Conservation (phyloP, 1,140 invertebrate genomes). For the Nasonia vitripennis region DNA sequence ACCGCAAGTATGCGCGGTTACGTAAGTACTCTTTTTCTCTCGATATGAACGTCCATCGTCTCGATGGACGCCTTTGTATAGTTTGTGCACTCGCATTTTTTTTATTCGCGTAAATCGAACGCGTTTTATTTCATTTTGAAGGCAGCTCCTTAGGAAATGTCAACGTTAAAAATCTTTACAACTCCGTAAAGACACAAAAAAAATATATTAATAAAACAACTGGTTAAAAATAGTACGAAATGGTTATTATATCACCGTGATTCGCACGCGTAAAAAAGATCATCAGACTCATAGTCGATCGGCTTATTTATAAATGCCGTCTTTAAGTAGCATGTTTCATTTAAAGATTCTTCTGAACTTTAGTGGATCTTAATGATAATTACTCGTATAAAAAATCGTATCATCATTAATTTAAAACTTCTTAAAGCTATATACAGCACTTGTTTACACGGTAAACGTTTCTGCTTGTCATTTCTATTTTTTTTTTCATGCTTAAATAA, state of each 20-base stretch:
- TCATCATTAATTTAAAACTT: conserved; percentile 47
- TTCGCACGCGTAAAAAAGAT: conserved; percentile 27
- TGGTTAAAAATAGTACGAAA: conserved; percentile 8
- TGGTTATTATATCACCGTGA: conserved; percentile 12
- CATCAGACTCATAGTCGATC: conserved; percentile 23
- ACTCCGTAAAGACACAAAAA: conserved; percentile 30
- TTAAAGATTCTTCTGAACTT: conserved; percentile 18
- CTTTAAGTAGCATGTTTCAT: conserved; percentile 34
- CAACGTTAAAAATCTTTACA: conserved; percentile 30
- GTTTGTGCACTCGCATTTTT: conserved; percentile 38
- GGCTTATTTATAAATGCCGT: conserved; percentile 35
- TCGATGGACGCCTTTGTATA: neutral
- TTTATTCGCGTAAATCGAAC: neutral
- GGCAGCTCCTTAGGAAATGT: conserved; percentile 40
- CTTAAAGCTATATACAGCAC: conserved; percentile 50
- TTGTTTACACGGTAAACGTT: conserved; percentile 64
- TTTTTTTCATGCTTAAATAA: conserved; percentile 41
- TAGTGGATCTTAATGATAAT: conserved; percentile 45
- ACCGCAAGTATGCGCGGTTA: neutral
- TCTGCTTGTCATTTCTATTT: conserved; percentile 45
- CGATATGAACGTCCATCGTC: neutral
- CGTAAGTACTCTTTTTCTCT: conserved; percentile 38
- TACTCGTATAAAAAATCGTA: conserved; percentile 51
- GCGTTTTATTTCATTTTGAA: neutral
- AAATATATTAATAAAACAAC: conserved; percentile 41